Percentiles rank a stretch among this genome's conserved stretches.
Evolutionary conservation across 1,140 invertebrate species (phyloP).

Genomic region (Saxidomus purpurata): DNA sequence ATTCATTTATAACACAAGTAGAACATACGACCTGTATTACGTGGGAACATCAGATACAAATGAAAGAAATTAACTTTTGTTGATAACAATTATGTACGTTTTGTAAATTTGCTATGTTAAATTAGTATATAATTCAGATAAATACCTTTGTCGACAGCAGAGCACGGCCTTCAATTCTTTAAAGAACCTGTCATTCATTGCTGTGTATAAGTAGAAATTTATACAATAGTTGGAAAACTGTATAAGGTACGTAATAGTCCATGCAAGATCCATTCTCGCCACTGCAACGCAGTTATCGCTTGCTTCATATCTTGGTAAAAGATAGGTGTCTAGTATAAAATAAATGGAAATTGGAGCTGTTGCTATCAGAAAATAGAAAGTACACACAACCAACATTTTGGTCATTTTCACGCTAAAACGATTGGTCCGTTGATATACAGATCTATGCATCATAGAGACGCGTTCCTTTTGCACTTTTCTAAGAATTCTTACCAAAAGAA

Average conservation of each 20-base stretch:
- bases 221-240: slow-evolving; percentile 94
- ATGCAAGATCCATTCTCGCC: slow-evolving; percentile 84
- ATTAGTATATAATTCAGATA: too few relatives aligned
- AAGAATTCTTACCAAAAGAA: slow-evolving; percentile 65
- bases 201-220: slow-evolving; percentile 94
- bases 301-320: neutral
- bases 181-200: slow-evolving; percentile 93
- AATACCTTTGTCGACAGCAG: slow-evolving; percentile 46
- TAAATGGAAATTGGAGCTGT: slow-evolving; percentile 76
- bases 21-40: too few relatives aligned
- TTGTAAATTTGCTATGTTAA: too few relatives aligned
- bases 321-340: slow-evolving; percentile 74
- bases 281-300: neutral
- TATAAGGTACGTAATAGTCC: slow-evolving; percentile 88
- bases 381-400: slow-evolving; percentile 74
- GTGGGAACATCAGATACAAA: too few relatives aligned
- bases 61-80: too few relatives aligned
- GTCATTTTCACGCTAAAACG: slow-evolving; percentile 70
- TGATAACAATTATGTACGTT: too few relatives aligned
- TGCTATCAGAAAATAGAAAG: slow-evolving; percentile 74
- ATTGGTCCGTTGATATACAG: neutral
- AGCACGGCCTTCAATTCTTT: slow-evolving; percentile 82
- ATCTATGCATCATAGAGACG: slow-evolving; percentile 43
- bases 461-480: slow-evolving; percentile 23
- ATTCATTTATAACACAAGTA: too few relatives aligned